Conservation (phyloP, 2,797 vertebrate species). For the Rallus crepitans region DNA sequence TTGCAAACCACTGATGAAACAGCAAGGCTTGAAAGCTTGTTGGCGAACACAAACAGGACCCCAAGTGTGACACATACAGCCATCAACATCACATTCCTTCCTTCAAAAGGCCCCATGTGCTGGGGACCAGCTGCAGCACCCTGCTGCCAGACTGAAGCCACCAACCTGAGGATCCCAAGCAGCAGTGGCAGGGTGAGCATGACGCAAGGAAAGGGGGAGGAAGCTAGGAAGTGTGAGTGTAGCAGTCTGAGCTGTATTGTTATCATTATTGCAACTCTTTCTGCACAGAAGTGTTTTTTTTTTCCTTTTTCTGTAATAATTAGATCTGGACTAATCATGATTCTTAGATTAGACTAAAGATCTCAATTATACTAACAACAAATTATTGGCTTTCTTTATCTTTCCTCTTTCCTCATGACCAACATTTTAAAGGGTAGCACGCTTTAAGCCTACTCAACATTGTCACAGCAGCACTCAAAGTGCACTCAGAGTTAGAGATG, state of each 20-base stretch:
- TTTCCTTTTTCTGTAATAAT: neutral
- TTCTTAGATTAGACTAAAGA: neutral
- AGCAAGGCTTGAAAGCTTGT: neutral
- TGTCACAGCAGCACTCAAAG: neutral
- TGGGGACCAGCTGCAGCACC: neutral
- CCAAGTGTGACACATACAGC: neutral
- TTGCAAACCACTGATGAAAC: neutral
- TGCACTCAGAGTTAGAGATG: neutral
- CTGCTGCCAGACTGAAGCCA: neutral
- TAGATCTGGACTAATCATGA: neutral
- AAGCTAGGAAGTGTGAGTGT: neutral
- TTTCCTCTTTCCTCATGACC: neutral
- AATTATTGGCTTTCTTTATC: neutral
- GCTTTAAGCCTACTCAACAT: neutral
- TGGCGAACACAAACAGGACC: neutral
- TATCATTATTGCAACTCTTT: neutral
- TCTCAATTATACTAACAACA: neutral
- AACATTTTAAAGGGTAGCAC: neutral
- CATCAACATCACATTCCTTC: neutral
- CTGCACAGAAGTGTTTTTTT: neutral
- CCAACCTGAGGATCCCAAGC: neutral
- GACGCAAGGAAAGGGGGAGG: neutral
- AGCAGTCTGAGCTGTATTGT: neutral
- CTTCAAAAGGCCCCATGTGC: neutral
- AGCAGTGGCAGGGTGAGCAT: neutral